phyloP scores from a whole-genome alignment of 1,140 invertebrate species.

The Nylanderia fulva region DNA sequence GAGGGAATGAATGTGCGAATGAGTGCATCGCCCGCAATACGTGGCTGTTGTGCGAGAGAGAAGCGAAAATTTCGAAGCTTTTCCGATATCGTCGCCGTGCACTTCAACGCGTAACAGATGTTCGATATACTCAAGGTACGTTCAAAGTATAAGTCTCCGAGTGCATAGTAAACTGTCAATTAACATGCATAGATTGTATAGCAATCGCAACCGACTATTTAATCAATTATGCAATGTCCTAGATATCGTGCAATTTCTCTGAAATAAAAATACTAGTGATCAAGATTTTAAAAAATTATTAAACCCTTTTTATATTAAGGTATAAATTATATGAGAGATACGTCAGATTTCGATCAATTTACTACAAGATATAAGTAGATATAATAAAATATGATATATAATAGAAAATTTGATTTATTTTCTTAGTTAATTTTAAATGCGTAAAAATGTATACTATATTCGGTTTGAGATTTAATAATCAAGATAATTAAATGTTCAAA shows the following conservation, averaged over 20 bases:
- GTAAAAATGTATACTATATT: too few relatives aligned
- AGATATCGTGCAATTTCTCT: background rate
- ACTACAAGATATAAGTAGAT: background rate
- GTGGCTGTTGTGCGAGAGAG: background rate
- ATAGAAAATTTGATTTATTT: background rate
- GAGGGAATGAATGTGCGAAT: background rate
- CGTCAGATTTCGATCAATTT: background rate
- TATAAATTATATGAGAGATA: background rate
- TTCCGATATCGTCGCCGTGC: background rate
- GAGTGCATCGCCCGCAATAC: background rate
- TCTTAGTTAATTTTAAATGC: background rate
- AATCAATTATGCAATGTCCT: conserved; percentile 45
- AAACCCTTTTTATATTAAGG: background rate
- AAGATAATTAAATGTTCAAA: background rate
- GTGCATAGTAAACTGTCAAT: conserved; percentile 16
- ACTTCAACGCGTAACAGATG: conserved; percentile 6
- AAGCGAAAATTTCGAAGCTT: conserved; percentile 16
- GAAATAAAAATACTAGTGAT: background rate
- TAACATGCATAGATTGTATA: conserved; percentile 12
- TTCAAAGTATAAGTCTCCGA: conserved; percentile 9
- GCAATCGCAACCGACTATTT: conserved; percentile 12
- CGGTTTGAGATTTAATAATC: background rate
- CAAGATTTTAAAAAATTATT: background rate
- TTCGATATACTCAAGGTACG: background rate
- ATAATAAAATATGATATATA: too few relatives aligned